Evolutionary conservation across 2,888 invertebrate species (phyloP).

Genomic region (Pogonocherus hispidulus): DNA sequence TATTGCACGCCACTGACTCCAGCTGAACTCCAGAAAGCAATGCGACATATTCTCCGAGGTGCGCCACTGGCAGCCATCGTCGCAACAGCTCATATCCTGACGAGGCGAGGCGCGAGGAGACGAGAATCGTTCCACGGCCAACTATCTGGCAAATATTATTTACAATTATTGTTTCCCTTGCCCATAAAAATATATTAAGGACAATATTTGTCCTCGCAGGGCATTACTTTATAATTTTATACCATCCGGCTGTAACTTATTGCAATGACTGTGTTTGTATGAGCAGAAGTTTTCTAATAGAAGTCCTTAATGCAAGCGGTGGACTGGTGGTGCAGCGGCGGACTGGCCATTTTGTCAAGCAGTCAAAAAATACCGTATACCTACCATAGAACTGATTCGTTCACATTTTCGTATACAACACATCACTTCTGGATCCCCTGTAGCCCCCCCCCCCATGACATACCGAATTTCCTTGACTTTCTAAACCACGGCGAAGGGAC

Average conservation of each 20-base stretch:
- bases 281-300: conserved; percentile 45
- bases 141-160: conserved; percentile 60
- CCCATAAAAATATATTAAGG: conserved; percentile 64
- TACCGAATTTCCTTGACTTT: no score
- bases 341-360: no score
- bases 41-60: not conserved
- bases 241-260: conserved; percentile 60
- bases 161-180: conserved; percentile 62
- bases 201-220: conserved; percentile 62
- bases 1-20: no score
- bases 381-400: no score
- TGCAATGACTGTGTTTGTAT: conserved; percentile 61
- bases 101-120: conserved; percentile 34
- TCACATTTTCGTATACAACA: no score
- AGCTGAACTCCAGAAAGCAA: no score
- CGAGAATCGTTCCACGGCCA: conserved; percentile 46
- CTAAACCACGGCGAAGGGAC: no score
- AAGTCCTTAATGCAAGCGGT: conserved; percentile 25
- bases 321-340: conserved; percentile 29
- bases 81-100: not conserved
- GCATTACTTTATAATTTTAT: conserved; percentile 63
- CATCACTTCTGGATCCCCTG: no score
- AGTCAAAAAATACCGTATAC: no score
- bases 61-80: conserved; percentile 1
- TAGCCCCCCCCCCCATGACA: no score